These are phyloP conservation scores for Otus scops DNA, from an alignment of 2,797 vertebrate genomes.

Conservation along the genomic window DNA sequence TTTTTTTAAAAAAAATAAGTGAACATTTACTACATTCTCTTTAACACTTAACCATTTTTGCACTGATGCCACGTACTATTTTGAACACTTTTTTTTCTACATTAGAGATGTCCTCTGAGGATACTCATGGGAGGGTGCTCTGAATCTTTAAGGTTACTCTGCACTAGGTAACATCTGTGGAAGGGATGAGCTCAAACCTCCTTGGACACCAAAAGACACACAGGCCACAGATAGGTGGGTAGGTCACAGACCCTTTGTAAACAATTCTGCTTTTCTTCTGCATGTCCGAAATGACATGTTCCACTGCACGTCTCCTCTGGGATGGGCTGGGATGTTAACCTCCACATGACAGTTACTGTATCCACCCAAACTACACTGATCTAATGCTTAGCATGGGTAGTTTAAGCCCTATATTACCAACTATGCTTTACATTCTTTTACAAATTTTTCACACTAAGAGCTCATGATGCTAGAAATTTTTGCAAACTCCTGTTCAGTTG, in stretches of 20 bases:
- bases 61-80: not conserved
- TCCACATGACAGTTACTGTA: not conserved
- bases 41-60: not conserved
- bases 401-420: not conserved
- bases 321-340: not conserved
- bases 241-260: not conserved
- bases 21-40: not conserved
- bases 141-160: not conserved
- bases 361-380: not conserved
- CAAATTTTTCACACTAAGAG: not conserved
- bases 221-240: not conserved
- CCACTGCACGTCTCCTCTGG: not conserved
- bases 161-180: too few relatives aligned
- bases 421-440: not conserved
- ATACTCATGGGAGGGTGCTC: not conserved
- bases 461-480: not conserved
- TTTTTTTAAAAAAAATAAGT: not conserved
- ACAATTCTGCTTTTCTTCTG: not conserved
- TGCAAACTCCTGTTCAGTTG: not conserved
- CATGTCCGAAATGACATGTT: rapidly evolving
- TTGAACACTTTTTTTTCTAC: not conserved
- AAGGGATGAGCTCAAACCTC: not conserved
- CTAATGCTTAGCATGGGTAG: not conserved
- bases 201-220: not conserved
- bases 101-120: not conserved